Evolutionary conservation across 2,113 vertebrate genomes (phyloP), one percentile per base, ranked within the genome.

Genomic region (Sapayoa aenigma): DNA sequence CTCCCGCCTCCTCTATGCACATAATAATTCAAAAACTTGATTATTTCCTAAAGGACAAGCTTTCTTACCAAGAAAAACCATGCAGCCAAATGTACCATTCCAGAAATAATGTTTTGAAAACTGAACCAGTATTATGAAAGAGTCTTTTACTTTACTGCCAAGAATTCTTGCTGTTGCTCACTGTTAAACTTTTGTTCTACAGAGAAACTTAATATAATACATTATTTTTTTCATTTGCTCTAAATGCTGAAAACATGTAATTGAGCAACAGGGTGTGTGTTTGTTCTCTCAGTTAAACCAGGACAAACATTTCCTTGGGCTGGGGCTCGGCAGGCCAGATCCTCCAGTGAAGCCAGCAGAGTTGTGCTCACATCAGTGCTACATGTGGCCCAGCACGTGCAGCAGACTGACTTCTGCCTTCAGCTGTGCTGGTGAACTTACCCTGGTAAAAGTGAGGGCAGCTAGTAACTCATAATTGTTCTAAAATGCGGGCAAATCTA

Each of bases 81-180:
- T 71, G 72, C 89, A 93, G 84, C 80, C 76, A 93, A 93, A 94
- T 35, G 69, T 77, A 96, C 79, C 93, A 82, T 95, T 97, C 95
- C 97, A 97, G 97, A 96, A 97, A 95, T 93, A 97, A 97, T 97
- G 95, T 96, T 97, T 96, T 97, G 94, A 96, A 95, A 97, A 96
- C 83, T 86, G 89, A 97, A 89, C 72, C 80, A 31, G 72, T 92
- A 90, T 97, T 96, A 96, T 96, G 95, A 97, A 96, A 96, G 94
- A 92, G 47, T 49, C 80, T 89, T 95, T 96, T 90, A 73, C 69
- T 39, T 94, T 31, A 53, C 56, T 97, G 92, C 96, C 97, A 97
- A 95, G 68, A 94, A 73, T 94, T 97, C 63, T 91, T 95, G 62
- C 79, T 87, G 30, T 87, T 97, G 82, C 76, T 97, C 90, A 50